A percentile compares a stretch with the other conserved stretches of the same genome.
Conservation (phyloP, 2,113 vertebrate genomes). For the Sinocyclocheilus anophthalmus region DNA sequence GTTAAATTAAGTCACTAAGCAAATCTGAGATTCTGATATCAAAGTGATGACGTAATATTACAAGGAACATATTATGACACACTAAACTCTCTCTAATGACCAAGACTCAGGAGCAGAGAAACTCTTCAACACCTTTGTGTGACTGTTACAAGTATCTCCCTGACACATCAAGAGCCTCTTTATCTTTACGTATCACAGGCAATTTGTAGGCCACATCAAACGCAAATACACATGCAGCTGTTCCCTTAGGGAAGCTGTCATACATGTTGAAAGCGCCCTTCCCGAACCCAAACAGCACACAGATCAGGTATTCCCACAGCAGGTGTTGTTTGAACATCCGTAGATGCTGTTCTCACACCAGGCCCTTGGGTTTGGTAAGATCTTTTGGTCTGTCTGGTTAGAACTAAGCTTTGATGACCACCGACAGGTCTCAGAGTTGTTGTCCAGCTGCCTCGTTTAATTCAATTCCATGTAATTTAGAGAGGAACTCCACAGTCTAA, state of each 20-base stretch:
- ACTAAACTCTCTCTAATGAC: neutral
- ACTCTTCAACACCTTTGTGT: conserved; percentile 39
- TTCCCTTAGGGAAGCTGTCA: conserved; percentile 14
- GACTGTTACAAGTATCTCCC: conserved; percentile 17
- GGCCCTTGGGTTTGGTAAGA: neutral
- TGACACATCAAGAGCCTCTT: conserved; percentile 37
- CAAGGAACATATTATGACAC: neutral
- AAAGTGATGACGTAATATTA: neutral
- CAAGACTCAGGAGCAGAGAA: neutral
- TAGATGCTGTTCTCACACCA: neutral
- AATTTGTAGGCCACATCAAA: conserved; percentile 25
- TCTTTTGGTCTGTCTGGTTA: conserved; percentile 2
- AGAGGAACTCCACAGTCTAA: conserved; percentile 29
- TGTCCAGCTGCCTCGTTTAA: conserved; percentile 55
- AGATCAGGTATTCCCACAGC: conserved; percentile 14
- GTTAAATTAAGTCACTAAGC: neutral
- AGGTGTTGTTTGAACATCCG: conserved; percentile 34
- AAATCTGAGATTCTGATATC: neutral
- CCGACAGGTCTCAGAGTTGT: conserved; percentile 54
- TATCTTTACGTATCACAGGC: conserved; percentile 36
- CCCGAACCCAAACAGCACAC: conserved; percentile 41
- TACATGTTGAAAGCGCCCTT: conserved; percentile 33
- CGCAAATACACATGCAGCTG: conserved; percentile 42
- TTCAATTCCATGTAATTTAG: conserved; percentile 58
- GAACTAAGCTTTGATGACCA: conserved; percentile 45